A percentile compares a stretch with the other conserved stretches of the same genome.
Conservation (phyloP, 2,797 vertebrate species). For the Peromyscus aztecus region DNA sequence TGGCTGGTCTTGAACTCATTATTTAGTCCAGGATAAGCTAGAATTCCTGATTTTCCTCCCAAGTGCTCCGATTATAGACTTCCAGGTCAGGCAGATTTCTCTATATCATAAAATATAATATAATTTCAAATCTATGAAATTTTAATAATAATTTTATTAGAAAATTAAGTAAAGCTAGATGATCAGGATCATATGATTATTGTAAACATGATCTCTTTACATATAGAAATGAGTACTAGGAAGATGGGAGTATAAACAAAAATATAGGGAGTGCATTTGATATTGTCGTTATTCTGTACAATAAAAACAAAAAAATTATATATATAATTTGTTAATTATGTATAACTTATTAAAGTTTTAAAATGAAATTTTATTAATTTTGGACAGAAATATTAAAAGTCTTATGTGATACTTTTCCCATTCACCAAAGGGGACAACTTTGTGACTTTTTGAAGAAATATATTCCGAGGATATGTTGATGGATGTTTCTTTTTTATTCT, state of each 20-base stretch:
- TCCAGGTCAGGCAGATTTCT: neutral
- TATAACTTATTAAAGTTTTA: neutral
- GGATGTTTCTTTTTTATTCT: conserved; percentile 52
- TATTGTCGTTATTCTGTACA: neutral
- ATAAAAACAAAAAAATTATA: neutral
- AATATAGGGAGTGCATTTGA: neutral
- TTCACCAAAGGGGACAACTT: neutral
- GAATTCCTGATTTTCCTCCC: neutral
- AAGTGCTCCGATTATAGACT: neutral
- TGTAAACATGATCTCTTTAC: conserved; percentile 56
- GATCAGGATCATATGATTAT: neutral
- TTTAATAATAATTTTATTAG: conserved; percentile 74
- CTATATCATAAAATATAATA: neutral
- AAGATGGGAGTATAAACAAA: conserved; percentile 44
- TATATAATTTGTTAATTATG: neutral
- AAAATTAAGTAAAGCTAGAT: conserved; percentile 64
- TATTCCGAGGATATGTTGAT: conserved; percentile 44
- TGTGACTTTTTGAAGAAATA: conserved; percentile 40
- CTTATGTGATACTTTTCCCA: conserved; percentile 13
- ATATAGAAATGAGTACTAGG: conserved; percentile 39
- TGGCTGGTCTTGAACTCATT: neutral
- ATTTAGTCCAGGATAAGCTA: neutral
- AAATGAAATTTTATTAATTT: conserved; percentile 49
- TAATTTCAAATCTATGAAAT: conserved; percentile 71
- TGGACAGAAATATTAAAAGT: conserved; percentile 26